phyloP scores from a whole-genome alignment of 2,797 vertebrate species.

The Dipus sagitta region DNA sequence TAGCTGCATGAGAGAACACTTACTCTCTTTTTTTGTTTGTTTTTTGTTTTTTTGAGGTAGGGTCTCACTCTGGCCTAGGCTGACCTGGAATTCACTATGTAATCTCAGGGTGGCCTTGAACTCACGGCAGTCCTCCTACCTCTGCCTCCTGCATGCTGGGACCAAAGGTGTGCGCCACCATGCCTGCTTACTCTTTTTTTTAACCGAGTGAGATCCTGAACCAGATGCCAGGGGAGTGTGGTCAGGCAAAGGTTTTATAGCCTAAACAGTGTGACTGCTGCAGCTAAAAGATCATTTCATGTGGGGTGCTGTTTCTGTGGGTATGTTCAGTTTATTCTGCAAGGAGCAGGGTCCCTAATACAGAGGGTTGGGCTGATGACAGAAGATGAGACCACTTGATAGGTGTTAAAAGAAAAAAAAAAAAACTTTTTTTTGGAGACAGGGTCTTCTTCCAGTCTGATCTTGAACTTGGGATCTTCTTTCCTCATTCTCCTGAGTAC shows the following conservation, averaged over 20 bases:
- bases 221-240: neutral
- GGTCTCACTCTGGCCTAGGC: too few species aligned
- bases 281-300: neutral
- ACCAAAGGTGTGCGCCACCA: too few species aligned
- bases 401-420: too few species aligned
- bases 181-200: neutral
- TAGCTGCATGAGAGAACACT: neutral
- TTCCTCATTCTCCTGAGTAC: neutral
- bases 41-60: too few species aligned
- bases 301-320: neutral
- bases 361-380: neutral
- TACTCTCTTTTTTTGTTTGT: neutral
- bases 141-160: too few species aligned
- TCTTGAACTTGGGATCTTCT: neutral
- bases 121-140: too few species aligned
- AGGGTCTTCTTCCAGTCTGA: neutral
- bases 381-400: neutral
- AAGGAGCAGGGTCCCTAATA: neutral
- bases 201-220: neutral
- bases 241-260: neutral
- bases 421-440: neutral
- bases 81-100: too few species aligned
- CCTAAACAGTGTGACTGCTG: neutral
- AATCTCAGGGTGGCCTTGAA: too few species aligned
- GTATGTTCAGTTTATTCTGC: neutral